Percentiles rank a stretch among this genome's conserved stretches.
Evolutionary conservation across 1,140 invertebrate genomes (phyloP).

Genomic region (Meteorus sp.): DNA sequence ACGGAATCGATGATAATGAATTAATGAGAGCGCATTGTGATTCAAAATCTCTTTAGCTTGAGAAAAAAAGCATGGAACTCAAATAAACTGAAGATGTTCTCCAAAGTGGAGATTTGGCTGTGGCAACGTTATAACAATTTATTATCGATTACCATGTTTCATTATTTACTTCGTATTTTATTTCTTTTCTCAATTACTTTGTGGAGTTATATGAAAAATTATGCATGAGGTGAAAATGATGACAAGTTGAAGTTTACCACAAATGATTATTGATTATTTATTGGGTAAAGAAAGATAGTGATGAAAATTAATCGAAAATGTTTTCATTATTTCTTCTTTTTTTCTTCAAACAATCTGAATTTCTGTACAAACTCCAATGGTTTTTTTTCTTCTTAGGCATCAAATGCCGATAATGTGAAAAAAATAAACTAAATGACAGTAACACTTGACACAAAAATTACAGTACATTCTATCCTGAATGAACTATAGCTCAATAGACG

Average conservation of each 20-base stretch:
- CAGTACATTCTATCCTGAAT: constrained; percentile 19
- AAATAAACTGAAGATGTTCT: constrained; percentile 16
- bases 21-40: no score
- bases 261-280: neutral
- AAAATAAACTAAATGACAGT: no score
- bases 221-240: neutral
- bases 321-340: no score
- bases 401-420: neutral
- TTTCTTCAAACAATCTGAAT: neutral
- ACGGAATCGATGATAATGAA: neutral
- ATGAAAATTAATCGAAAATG: no score
- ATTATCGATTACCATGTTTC: constrained; percentile 40
- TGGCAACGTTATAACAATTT: constrained; percentile 42
- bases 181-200: constrained; percentile 1
- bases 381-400: neutral
- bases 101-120: constrained; percentile 51
- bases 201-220: neutral
- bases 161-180: constrained; percentile 33
- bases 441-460: constrained; percentile 5
- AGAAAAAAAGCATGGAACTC: constrained; percentile 14
- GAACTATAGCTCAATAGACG: constrained; percentile 17
- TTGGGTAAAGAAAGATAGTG: no score
- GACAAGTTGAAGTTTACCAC: no score
- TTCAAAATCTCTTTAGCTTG: no score
- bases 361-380: neutral